Percentiles rank a stretch among this genome's conserved stretches.
phyloP scores from a whole-genome alignment of 2,797 vertebrate species.

The Cossypha dichroa region DNA sequence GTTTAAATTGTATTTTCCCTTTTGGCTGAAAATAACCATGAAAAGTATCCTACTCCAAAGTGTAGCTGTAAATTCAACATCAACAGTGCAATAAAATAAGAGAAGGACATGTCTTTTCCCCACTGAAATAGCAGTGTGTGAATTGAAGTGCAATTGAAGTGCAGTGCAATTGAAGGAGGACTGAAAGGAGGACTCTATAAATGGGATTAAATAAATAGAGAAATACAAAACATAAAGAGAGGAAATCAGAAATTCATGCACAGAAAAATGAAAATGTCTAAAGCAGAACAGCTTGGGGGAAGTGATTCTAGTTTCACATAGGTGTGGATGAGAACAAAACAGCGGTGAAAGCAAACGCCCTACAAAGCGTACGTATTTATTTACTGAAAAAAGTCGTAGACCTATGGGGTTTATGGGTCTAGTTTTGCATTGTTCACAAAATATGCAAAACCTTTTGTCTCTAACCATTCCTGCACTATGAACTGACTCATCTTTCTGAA shows the following conservation, averaged over 20 bases:
- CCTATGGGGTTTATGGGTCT: background rate
- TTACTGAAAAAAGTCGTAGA: background rate
- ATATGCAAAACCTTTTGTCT: background rate
- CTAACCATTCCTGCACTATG: background rate
- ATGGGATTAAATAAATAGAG: background rate
- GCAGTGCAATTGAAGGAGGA: background rate
- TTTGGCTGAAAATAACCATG: background rate
- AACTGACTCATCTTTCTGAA: background rate
- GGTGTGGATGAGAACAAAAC: constrained; percentile 42
- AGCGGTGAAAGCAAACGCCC: background rate
- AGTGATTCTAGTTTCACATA: constrained; percentile 54
- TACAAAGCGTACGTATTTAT: background rate
- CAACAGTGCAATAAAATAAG: background rate
- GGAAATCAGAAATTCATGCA: background rate
- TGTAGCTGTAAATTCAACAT: background rate
- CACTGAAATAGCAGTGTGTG: background rate
- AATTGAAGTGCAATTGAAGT: background rate
- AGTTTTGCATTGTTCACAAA: background rate
- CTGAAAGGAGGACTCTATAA: background rate
- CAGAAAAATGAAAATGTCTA: constrained; percentile 10
- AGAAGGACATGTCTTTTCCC: background rate
- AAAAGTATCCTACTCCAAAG: background rate
- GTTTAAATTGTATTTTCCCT: background rate
- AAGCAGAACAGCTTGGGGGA: constrained; percentile 43
- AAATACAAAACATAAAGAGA: background rate